phyloP scores from a whole-genome alignment of 92 coral and sea anemone species.

The Meandrina meandrites region DNA sequence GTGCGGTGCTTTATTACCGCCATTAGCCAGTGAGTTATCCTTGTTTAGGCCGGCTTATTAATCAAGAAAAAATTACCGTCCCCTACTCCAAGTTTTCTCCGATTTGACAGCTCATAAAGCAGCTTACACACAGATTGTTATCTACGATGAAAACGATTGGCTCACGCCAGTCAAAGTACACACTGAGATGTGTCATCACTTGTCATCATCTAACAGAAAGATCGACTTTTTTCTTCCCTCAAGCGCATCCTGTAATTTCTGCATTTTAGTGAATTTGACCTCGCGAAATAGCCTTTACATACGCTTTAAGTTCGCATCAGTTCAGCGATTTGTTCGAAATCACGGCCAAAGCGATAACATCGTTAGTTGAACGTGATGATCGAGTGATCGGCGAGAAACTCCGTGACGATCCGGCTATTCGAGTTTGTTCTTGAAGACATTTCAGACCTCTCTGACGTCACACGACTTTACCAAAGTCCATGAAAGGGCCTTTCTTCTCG shows the following conservation, averaged over 20 bases:
- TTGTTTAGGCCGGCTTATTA: slow-evolving; percentile 47
- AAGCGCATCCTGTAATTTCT: slow-evolving; percentile 20
- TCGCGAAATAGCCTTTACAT: slow-evolving; percentile 6
- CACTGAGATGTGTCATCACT: slow-evolving; percentile 63
- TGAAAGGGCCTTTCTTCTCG: slow-evolving; percentile 39
- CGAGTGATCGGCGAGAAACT: neutral
- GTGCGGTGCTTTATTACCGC: slow-evolving; percentile 1
- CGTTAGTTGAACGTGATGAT: neutral
- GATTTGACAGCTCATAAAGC: slow-evolving; percentile 56
- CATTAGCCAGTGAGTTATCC: slow-evolving; percentile 22
- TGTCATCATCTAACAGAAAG: slow-evolving; percentile 53
- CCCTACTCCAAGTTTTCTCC: slow-evolving; percentile 15
- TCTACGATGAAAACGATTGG: slow-evolving; percentile 61
- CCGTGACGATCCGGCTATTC: slow-evolving; percentile 2
- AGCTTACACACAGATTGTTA: slow-evolving; percentile 63
- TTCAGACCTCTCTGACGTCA: slow-evolving; percentile 31
- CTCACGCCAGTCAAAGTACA: slow-evolving; percentile 50
- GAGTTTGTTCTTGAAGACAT: slow-evolving; percentile 27
- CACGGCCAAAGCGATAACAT: neutral
- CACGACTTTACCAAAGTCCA: slow-evolving; percentile 9
- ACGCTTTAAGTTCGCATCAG: neutral
- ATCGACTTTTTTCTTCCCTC: slow-evolving; percentile 20
- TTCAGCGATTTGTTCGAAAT: neutral
- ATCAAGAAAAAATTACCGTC: slow-evolving; percentile 22
- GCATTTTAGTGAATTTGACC: slow-evolving; percentile 23